Conservation (phyloP, 2,888 invertebrate species). For the Danaus chrysippus region DNA sequence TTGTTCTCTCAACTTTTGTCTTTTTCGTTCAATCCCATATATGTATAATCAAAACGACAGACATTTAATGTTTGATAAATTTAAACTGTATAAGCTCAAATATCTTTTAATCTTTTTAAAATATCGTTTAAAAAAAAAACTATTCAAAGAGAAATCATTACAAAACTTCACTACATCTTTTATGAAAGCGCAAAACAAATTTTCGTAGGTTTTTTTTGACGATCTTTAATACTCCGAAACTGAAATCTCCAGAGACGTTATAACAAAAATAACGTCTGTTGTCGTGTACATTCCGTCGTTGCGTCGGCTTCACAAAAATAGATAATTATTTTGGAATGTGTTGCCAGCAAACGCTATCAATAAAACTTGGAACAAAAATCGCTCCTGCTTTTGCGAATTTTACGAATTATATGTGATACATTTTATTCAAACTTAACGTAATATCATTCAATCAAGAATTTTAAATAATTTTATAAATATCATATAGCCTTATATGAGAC, state of each 20-base stretch:
- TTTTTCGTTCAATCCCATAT: too few species aligned
- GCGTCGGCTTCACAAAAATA: constrained; percentile 65
- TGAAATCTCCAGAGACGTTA: constrained; percentile 36
- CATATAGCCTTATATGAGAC: too few species aligned
- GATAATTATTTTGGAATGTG: constrained; percentile 65
- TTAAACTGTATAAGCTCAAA: too few species aligned
- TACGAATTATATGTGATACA: neutral
- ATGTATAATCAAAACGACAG: too few species aligned
- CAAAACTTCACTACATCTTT: too few species aligned
- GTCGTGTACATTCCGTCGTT: constrained; percentile 62
- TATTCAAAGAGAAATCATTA: too few species aligned
- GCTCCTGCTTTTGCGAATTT: neutral
- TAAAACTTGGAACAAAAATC: constrained; percentile 41
- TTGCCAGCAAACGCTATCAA: constrained; percentile 66
- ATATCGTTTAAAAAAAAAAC: too few species aligned
- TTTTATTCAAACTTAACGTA: neutral
- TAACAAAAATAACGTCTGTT: constrained; percentile 51
- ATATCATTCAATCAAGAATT: too few species aligned
- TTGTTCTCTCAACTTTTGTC: too few species aligned
- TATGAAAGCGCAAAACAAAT: neutral
- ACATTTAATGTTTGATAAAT: too few species aligned
- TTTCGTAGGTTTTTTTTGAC: neutral
- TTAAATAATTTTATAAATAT: too few species aligned
- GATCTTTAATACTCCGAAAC: neutral
- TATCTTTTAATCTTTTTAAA: too few species aligned